Evolutionary conservation across 2,797 vertebrate species (phyloP).

Genomic region (Periparus ater): DNA sequence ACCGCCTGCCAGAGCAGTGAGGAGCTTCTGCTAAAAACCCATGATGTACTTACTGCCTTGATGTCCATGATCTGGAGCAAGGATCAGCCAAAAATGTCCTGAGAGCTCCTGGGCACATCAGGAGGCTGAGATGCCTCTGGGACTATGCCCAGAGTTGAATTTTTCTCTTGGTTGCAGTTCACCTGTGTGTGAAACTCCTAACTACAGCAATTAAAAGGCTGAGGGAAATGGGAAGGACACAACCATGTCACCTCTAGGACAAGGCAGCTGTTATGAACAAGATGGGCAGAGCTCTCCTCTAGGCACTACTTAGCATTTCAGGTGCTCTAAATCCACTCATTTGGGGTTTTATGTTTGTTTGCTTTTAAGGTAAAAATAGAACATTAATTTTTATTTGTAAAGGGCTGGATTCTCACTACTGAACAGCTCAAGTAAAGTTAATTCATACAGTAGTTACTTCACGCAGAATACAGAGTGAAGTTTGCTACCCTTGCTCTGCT

Average conservation of each 20-base stretch:
- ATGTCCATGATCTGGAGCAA: neutral
- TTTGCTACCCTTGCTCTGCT: conserved; percentile 31
- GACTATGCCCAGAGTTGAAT: neutral
- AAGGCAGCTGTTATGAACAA: neutral
- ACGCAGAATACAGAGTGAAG: conserved; percentile 1
- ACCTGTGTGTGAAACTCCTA: neutral
- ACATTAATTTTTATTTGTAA: conserved; percentile 35
- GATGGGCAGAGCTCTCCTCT: neutral
- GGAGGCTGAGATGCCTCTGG: neutral
- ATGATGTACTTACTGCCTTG: neutral
- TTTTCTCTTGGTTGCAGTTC: neutral
- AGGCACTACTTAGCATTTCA: neutral
- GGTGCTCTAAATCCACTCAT: neutral
- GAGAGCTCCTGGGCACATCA: neutral
- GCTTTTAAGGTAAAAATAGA: conserved; percentile 32
- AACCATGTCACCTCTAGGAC: neutral
- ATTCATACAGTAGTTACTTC: neutral
- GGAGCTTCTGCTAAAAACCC: conserved; percentile 32
- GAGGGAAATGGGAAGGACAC: neutral
- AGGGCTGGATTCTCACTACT: neutral
- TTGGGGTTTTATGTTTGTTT: neutral
- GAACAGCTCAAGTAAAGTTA: neutral
- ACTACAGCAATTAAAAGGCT: neutral
- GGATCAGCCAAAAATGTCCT: neutral
- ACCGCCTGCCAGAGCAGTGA: conserved; percentile 23